Evolutionary conservation across 1,140 invertebrate genomes (phyloP), one percentile per base, ranked within the genome.

Genomic region (Carcinoscorpius rotundicauda): DNA sequence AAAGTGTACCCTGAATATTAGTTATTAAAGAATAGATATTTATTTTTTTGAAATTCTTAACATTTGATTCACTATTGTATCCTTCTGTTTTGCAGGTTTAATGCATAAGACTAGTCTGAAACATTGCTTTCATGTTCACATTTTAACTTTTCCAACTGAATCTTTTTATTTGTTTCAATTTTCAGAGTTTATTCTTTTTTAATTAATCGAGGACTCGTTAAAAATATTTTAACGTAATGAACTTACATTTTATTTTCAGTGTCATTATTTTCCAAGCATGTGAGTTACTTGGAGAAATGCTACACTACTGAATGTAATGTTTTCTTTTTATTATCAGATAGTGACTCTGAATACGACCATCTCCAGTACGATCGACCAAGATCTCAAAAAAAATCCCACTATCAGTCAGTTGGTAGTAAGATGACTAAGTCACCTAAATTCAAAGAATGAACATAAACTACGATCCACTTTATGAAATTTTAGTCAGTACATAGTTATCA

Each of bases 281-380:
- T 58, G 0, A 60, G 3, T 3, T 29, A 49, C 10, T 10, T 29
- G 29, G 3, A 6, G 29, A 49, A 5, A n/a, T 52, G n/a, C 48
- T 51, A 58, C 48, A 52, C 1, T 55, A 4, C 57, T 64, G 49
- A 50, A 65, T 59, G 48, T 51, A 69, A 69, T 64, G 59, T 64
- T 9, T 29, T 29, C 8, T n/a, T 62, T 60, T 52, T 29, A n/a
- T 11, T 58, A 64, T 6, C 49, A 52, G 64, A 51, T 52, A 64
- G 61, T 60, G 53, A 10, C 8, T 62, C 51, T 60, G 78, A 85
- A 74, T 94, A 94, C 71, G 91, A 93, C 77, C 88, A 90, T 74
- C 78, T 93, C 65, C 88, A 92, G 74, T 89, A 92, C 73, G 87
- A 86, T 9, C 81, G 89, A 64, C 88, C 89, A 2, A 83, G 83